A percentile compares a stretch with the other conserved stretches of the same genome.
phyloP scores from a whole-genome alignment of 2,113 vertebrate genomes.

The Cyprinodon variegatus region DNA sequence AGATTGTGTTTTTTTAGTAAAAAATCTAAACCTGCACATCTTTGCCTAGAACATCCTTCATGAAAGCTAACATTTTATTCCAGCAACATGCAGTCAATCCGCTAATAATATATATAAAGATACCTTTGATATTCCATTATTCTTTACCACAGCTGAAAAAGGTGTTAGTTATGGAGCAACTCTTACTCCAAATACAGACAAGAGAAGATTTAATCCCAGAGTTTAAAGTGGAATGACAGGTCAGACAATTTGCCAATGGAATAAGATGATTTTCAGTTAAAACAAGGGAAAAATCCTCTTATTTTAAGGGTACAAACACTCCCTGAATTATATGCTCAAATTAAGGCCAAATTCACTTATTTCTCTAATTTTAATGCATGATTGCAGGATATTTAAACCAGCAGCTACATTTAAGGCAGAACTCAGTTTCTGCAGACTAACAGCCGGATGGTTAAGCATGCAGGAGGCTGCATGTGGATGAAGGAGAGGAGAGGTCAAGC shows the following conservation, averaged over 20 bases:
- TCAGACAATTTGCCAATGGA: too few relatives aligned
- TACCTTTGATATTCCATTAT: not conserved
- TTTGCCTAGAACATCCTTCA: too few relatives aligned
- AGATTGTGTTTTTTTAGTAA: not conserved
- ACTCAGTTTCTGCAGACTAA: constrained; percentile 9
- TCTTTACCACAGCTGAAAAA: not conserved
- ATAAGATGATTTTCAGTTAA: too few relatives aligned
- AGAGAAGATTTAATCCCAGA: not conserved
- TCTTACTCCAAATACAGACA: not conserved
- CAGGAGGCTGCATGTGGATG: constrained; percentile 20
- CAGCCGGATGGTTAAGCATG: constrained; percentile 12
- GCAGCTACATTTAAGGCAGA: not conserved
- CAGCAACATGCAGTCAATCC: not conserved
- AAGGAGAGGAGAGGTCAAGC: constrained; percentile 52
- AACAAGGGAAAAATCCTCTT: too few relatives aligned
- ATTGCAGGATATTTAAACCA: not conserved
- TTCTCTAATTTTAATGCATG: not conserved
- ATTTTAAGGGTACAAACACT: too few relatives aligned
- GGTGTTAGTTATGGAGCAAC: not conserved
- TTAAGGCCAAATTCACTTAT: too few relatives aligned
- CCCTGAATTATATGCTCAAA: too few relatives aligned
- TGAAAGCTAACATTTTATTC: not conserved
- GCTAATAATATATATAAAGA: not conserved
- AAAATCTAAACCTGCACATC: not conserved
- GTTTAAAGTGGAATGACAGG: not conserved